Evolutionary conservation across 2,888 invertebrate species (phyloP).

Genomic region (Aromia moschata): DNA sequence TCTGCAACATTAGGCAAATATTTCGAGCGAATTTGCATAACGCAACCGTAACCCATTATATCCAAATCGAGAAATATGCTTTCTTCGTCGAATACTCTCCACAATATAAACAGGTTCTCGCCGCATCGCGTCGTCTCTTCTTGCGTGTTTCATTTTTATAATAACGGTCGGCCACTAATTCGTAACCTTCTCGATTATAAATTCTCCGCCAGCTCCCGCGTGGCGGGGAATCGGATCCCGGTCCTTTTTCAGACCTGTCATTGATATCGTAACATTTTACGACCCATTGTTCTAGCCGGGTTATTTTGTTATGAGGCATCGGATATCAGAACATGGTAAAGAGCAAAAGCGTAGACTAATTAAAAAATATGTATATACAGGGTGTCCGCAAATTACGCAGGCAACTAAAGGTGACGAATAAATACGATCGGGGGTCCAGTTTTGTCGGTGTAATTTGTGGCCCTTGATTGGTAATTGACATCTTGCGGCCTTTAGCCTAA

Average conservation of each 20-base stretch:
- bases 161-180: conserved; percentile 46
- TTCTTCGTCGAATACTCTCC: conserved; percentile 29
- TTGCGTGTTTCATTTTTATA: conserved; percentile 40
- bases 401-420: too few species aligned
- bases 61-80: conserved; percentile 31
- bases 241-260: conserved; percentile 54
- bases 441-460: too few species aligned
- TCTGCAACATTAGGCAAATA: conserved; percentile 26
- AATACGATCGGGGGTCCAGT: too few species aligned
- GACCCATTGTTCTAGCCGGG: conserved; percentile 56
- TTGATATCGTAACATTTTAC: conserved; percentile 60
- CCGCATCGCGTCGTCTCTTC: conserved; percentile 19
- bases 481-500: too few species aligned
- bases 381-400: too few species aligned
- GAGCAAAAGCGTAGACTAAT: conserved; percentile 47
- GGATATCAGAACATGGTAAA: conserved; percentile 52
- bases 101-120: conserved; percentile 36
- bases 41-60: conserved; percentile 34
- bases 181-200: conserved; percentile 51
- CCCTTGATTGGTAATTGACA: too few species aligned
- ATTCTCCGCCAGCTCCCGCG: conserved; percentile 55
- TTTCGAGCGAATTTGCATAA: conserved; percentile 40
- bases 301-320: conserved; percentile 51
- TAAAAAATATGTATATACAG: conserved; percentile 46
- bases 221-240: conserved; percentile 52